Evolutionary conservation across 2,797 vertebrate species (phyloP).

Genomic region (Pseudomugil gertrudae): DNA sequence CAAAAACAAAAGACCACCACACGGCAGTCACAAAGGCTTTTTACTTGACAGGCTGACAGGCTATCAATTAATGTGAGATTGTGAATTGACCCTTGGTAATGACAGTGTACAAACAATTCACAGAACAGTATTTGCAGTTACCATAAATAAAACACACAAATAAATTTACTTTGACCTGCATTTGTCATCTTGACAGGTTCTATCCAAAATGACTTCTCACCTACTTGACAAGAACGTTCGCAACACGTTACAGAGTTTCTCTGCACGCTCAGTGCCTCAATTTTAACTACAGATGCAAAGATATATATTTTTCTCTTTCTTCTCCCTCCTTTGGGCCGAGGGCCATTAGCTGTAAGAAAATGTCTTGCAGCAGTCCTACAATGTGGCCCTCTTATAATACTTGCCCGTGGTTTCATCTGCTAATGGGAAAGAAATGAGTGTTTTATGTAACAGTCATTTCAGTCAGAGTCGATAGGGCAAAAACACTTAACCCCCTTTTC

Average conservation of each 20-base stretch:
- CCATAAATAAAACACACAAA: slow-evolving; percentile 50
- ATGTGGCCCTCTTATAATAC: slow-evolving; percentile 83
- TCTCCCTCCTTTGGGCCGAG: slow-evolving; percentile 48
- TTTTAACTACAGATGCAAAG: slow-evolving; percentile 70
- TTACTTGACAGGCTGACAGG: slow-evolving; percentile 64
- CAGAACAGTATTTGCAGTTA: slow-evolving; percentile 43
- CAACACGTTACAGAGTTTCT: slow-evolving; percentile 51
- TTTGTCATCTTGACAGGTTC: slow-evolving; percentile 60
- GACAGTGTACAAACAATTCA: slow-evolving; percentile 67
- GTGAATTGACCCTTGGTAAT: slow-evolving; percentile 69
- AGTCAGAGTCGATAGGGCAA: slow-evolving; percentile 90
- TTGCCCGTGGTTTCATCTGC: slow-evolving; percentile 86
- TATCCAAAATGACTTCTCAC: slow-evolving; percentile 61
- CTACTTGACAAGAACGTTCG: slow-evolving; percentile 62
- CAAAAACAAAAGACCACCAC: slow-evolving; percentile 28
- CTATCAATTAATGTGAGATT: slow-evolving; percentile 67
- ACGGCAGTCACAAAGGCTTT: slow-evolving; percentile 46
- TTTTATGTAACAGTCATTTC: slow-evolving; percentile 90
- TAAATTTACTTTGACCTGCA: slow-evolving; percentile 45
- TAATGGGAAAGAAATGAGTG: slow-evolving; percentile 93
- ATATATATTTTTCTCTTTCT: slow-evolving; percentile 58
- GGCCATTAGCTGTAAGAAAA: slow-evolving; percentile 80
- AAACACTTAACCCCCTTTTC: slow-evolving; percentile 90
- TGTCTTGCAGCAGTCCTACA: slow-evolving; percentile 78
- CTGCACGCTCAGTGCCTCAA: slow-evolving; percentile 59